Conservation (phyloP, 2,797 vertebrate genomes). For the Acipenser oxyrinchus region DNA sequence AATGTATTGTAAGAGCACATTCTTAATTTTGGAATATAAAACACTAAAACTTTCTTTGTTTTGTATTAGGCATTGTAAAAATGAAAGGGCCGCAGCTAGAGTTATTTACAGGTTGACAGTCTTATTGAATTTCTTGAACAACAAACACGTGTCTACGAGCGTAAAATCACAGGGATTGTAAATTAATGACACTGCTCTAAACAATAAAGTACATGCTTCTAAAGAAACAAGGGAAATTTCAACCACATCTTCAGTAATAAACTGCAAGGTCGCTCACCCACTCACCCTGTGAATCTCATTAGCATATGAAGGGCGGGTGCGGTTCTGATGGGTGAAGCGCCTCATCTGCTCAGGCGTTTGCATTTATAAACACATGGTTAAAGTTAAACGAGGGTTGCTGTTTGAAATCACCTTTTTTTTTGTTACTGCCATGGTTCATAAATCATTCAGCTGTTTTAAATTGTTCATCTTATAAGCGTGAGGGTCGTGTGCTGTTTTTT, state of each 20-base stretch:
- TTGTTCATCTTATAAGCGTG: constrained; percentile 42
- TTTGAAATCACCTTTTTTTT: constrained; percentile 17
- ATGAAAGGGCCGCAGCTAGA: too few species aligned
- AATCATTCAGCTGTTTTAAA: constrained; percentile 17
- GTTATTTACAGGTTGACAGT: too few species aligned
- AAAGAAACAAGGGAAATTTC: constrained; percentile 58
- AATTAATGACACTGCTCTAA: constrained; percentile 52
- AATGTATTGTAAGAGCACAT: too few species aligned
- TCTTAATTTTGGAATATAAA: too few species aligned
- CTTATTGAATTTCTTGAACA: constrained; percentile 34
- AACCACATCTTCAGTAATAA: constrained; percentile 54
- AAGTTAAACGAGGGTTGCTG: constrained; percentile 22
- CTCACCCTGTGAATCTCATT: constrained; percentile 34
- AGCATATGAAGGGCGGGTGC: constrained; percentile 41
- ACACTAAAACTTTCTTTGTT: too few species aligned
- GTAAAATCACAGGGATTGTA: constrained; percentile 45
- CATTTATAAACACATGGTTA: constrained; percentile 19
- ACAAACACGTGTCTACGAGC: constrained; percentile 34
- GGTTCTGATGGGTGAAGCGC: constrained; percentile 29
- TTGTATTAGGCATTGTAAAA: too few species aligned
- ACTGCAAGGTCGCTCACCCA: constrained; percentile 34
- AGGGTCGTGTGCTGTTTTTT: constrained; percentile 23
- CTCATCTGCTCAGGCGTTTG: constrained; percentile 18
- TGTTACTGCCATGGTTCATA: constrained; percentile 19
- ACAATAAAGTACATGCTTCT: constrained; percentile 46